A percentile compares a stretch with the other conserved stretches of the same genome.
Evolutionary conservation across 1,140 invertebrate species (phyloP).

Genomic region (Caenorhabditis elegans): DNA sequence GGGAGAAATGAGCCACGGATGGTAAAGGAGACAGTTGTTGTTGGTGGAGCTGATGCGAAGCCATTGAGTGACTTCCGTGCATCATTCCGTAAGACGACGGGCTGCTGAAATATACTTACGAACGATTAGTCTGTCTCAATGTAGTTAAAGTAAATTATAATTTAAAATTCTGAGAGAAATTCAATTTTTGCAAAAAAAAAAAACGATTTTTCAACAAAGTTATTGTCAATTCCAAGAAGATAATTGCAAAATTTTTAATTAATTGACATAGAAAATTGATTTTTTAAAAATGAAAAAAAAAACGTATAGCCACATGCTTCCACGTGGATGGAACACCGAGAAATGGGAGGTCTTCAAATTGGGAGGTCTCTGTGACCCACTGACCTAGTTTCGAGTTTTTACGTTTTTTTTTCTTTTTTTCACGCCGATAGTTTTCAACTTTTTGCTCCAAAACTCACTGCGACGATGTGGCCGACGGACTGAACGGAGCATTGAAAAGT

Average conservation of each 20-base stretch:
- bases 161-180: background rate
- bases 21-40: background rate
- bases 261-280: background rate
- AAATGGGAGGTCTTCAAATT: background rate
- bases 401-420: background rate
- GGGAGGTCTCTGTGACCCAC: background rate
- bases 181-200: background rate
- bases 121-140: background rate
- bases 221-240: too few species aligned
- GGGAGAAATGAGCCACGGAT: background rate
- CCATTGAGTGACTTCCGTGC: slow-evolving; percentile 1
- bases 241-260: background rate
- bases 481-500: slow-evolving; percentile 2
- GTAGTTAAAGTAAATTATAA: too few species aligned
- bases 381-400: background rate
- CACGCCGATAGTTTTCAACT: too few species aligned
- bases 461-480: background rate
- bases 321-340: too few species aligned
- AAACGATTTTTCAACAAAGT: background rate
- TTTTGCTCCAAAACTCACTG: background rate
- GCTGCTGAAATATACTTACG: slow-evolving; percentile 16
- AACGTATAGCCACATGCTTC: too few species aligned
- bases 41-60: background rate
- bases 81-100: slow-evolving; percentile 11
- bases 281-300: background rate